Evolutionary conservation across 2,888 invertebrate genomes (phyloP).

Genomic region (Drosophila robusta): DNA sequence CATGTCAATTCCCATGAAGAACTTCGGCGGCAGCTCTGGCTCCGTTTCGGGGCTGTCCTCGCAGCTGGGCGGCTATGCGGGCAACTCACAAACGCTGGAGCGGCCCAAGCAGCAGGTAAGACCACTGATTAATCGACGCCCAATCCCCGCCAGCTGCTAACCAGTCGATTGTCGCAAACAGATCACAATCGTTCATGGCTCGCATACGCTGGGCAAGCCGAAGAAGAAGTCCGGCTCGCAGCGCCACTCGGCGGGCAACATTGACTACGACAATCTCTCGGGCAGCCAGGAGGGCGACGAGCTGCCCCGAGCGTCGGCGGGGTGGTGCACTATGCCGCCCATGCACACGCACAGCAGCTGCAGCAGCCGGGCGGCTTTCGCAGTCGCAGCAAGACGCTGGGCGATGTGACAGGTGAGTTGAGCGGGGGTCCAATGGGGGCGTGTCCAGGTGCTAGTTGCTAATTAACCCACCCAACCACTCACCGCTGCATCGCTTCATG

Average conservation of each 20-base stretch:
- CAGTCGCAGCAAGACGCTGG: constrained; percentile 95
- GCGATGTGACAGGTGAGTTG: constrained; percentile 91
- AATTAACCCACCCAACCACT: constrained; percentile 10
- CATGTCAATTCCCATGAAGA: constrained; percentile 96
- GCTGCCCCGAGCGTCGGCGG: constrained; percentile 83
- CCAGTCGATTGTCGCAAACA: constrained; percentile 63
- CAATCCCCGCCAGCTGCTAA: background rate
- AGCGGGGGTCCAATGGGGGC: background rate
- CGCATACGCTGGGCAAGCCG: constrained; percentile 93
- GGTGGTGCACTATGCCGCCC: constrained; percentile 66
- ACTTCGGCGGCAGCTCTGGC: constrained; percentile 87
- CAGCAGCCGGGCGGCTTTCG: constrained; percentile 87
- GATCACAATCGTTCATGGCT: constrained; percentile 90
- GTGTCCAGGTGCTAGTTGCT: constrained; percentile 7
- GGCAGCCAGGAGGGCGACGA: constrained; percentile 91
- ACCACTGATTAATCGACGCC: too few species aligned
- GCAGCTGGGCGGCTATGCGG: constrained; percentile 82
- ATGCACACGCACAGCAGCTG: constrained; percentile 82
- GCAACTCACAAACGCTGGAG: constrained; percentile 88
- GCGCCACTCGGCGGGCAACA: constrained; percentile 92
- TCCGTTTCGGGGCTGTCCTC: constrained; percentile 85
- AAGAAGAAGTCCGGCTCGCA: constrained; percentile 91
- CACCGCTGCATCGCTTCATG: constrained; percentile 34
- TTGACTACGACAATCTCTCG: constrained; percentile 93
- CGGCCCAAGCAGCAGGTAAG: constrained; percentile 88